Base-by-base conservation (phyloP, 2,888 invertebrate genomes). In the Ochlodes sylvanus region DNA sequence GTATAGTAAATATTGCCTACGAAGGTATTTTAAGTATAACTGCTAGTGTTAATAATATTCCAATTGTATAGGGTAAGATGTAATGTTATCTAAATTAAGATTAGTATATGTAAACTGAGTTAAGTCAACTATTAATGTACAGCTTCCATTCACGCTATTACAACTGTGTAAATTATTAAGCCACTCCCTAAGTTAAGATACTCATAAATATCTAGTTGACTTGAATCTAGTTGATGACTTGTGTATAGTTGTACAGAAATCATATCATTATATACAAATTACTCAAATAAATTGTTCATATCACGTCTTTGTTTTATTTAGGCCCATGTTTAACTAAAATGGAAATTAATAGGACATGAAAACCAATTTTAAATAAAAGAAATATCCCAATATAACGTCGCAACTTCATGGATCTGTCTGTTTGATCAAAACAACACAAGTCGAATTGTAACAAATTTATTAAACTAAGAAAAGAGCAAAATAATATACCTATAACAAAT, bases 261-360 rank as follows among this genome's bases (percentile, higher is more conserved):
- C 92, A 93, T 93, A 93, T 93, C 92, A 92, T 87, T 87, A 85
- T 88, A 73, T 90, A 91, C 87, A 89, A 91, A 92, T 87, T 88
- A 90, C 88, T 90, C 88, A 90, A 93, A 91, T 92, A 92, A 93
- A 92, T 88, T 89, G 91, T 92, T 92, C 90, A 89, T 92, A 92
- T 92, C 89, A 86, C 83, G 73, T 50, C 54, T 12, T 68, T 73
- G 70, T 72, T 66, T 85, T 86, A 72, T 65, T 64, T 63, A 7
- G 2, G 1, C 12, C 38, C 10, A 9, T 34, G 5, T 34, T 38
- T 9, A 34, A 38, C 12, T 38, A 27, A 2, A 27, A 4, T 27
- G 5, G 27, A 2, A 4, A 27, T 27, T 2, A 27, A 27, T 27
- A 4, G 3, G 5, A 27, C 27, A 27, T 27, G 2, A 5, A 27